Base-by-base conservation (phyloP, 2,113 vertebrate species). In the Muscicapa adusta region DNA sequence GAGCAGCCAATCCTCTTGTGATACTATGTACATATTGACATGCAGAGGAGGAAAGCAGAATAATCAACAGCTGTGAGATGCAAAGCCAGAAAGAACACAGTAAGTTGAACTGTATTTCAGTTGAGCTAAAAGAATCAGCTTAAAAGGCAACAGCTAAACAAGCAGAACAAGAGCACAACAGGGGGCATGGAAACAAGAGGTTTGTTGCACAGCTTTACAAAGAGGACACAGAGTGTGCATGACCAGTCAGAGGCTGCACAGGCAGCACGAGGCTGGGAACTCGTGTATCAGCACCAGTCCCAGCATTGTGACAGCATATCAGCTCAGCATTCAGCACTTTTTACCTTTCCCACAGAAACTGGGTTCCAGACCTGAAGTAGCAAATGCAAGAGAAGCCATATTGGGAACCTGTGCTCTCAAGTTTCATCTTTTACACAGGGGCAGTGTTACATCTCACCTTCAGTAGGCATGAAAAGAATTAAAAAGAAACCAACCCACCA, bases 241-340 rank as follows among this genome's bases (percentile, higher is more conserved):
- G 28, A 19, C 5, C 4, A 11, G 22, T 8, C 66, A 85, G 70
- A 74, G 57, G 24, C 62, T 48, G 25, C 54, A 33, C 10, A 42
- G 57, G 33, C 53, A 76, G 67, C 18, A 82, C 53, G 73, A 73
- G 26, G n/a, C n/a, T 61, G 53, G 56, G 48, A 71, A 56, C 8
- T 60, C 0, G 0, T 2, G 0, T 75, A 6, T 18, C 51, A 60
- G 75, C 62, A 68, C 33, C 63, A 33, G 38, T 38, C 43, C 22
- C 56, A 81, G 36, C 10, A 42, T 40, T 68, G 48, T 31, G 42
- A 28, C 8, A 72, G 18, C 2, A 0, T 9, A 47, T 12, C 31
- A 68, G 17, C 28, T 65, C 28, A 18, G 53, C 10, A n/a, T 40
- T 70, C 60, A 36, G 63, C 12, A 28, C 6, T 14, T 50, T 22